phyloP scores from a whole-genome alignment of 2,797 vertebrate species.

The Natrix natrix region DNA sequence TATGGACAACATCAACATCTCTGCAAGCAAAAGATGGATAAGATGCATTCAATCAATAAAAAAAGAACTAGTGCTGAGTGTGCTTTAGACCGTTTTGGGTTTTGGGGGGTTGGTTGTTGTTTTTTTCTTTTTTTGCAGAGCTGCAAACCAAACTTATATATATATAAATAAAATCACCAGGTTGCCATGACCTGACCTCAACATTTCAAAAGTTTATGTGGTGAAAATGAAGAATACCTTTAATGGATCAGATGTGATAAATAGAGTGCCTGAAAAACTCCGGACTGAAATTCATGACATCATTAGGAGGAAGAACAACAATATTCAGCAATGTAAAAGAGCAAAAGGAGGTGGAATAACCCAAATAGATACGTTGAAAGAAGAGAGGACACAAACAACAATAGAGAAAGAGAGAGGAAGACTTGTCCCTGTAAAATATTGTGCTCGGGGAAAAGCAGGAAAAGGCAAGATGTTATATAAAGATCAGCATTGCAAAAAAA shows the following conservation, averaged over 20 bases:
- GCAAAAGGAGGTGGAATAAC: neutral
- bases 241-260: neutral
- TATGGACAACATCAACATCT: neutral
- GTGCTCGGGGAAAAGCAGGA: neutral
- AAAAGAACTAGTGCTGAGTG: neutral
- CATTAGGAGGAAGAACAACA: neutral
- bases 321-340: neutral
- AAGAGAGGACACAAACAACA: neutral
- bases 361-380: neutral
- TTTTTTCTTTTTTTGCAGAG: neutral
- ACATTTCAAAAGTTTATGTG: neutral
- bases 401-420: neutral
- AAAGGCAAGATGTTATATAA: no score
- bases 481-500: neutral
- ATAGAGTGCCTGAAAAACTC: neutral
- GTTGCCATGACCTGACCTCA: neutral
- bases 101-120: no score
- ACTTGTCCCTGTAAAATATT: neutral
- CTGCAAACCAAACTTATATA: neutral
- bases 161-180: neutral
- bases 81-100: neutral
- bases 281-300: neutral
- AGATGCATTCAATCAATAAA: neutral
- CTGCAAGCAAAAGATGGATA: neutral
- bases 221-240: neutral